Evolutionary conservation across 2,888 invertebrate species (phyloP).

Genomic region (Microctonus aethiopoides): DNA sequence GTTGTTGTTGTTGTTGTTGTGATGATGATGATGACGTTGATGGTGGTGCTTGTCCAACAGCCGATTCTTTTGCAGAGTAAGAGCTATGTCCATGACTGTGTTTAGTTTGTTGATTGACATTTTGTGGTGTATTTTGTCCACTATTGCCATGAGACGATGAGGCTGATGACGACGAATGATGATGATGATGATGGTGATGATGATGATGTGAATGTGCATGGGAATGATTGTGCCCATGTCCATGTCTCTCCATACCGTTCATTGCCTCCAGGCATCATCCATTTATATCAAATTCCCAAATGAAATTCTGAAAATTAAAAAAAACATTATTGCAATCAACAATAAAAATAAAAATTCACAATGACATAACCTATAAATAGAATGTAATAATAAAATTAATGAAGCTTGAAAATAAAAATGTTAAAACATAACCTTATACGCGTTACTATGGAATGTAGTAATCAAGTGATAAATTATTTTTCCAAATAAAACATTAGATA

Average conservation of each 20-base stretch:
- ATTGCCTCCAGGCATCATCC: constrained; percentile 66
- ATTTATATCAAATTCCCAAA: constrained; percentile 48
- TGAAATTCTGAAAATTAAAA: not conserved
- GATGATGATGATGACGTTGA: constrained; percentile 42
- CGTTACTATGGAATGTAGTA: not conserved
- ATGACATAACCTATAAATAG: constrained; percentile 24
- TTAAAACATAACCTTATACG: not conserved
- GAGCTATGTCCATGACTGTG: constrained; percentile 57
- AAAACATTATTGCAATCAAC: not conserved
- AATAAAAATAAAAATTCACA: not conserved
- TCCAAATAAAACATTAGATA: not conserved
- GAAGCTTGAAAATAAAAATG: not conserved
- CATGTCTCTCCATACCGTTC: constrained; percentile 68
- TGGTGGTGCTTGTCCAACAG: constrained; percentile 43
- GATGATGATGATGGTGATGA: constrained; percentile 55
- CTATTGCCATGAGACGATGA: constrained; percentile 33
- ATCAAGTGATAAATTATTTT: not conserved
- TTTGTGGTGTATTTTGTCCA: constrained; percentile 53
- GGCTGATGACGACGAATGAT: constrained; percentile 57
- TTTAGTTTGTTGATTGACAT: constrained; percentile 44
- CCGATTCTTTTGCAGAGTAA: constrained; percentile 46
- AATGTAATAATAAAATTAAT: not conserved
- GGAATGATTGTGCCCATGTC: constrained; percentile 63
- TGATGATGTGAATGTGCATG: constrained; percentile 50
- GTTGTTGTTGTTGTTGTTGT: constrained; percentile 11